These are phyloP conservation scores for Formica exsecta DNA, from an alignment of 1,140 invertebrate genomes.

Conservation along the genomic window DNA sequence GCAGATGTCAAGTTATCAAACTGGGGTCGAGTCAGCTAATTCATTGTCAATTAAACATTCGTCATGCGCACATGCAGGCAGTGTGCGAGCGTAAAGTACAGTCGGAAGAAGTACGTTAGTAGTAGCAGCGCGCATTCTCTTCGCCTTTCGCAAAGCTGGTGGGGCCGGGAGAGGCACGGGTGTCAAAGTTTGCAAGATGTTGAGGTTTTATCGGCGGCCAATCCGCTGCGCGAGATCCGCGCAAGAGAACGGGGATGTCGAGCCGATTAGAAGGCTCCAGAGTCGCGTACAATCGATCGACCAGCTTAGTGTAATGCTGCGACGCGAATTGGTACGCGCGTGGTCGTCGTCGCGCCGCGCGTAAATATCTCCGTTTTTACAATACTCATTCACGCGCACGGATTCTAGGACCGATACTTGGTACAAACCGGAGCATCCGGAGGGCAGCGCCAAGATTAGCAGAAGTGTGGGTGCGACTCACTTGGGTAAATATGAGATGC, in stretches of 20 bases:
- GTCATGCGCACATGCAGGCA: background rate
- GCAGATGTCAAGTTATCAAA: background rate
- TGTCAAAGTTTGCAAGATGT: constrained; percentile 46
- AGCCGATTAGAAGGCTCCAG: constrained; percentile 37
- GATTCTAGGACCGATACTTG: no score
- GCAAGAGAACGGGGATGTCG: constrained; percentile 1
- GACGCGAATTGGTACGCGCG: constrained; percentile 31
- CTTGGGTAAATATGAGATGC: constrained; percentile 29
- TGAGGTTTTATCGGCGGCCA: constrained; percentile 60
- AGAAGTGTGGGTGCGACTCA: background rate
- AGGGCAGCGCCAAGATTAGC: no score
- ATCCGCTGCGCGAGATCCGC: constrained; percentile 41
- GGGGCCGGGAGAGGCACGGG: background rate
- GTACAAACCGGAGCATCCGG: no score
- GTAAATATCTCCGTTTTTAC: background rate
- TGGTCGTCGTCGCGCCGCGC: background rate
- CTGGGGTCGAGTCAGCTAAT: constrained; percentile 24
- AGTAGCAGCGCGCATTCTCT: background rate
- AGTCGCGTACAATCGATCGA: constrained; percentile 42
- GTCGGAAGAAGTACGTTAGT: background rate
- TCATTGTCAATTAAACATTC: constrained; percentile 10
- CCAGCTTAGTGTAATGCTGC: constrained; percentile 35
- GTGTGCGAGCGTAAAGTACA: background rate
- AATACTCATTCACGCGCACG: background rate
- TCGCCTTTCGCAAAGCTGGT: constrained; percentile 1